Evolutionary conservation across 2,797 vertebrate species (phyloP).

Genomic region (Periophthalmus magnuspinnatus): DNA sequence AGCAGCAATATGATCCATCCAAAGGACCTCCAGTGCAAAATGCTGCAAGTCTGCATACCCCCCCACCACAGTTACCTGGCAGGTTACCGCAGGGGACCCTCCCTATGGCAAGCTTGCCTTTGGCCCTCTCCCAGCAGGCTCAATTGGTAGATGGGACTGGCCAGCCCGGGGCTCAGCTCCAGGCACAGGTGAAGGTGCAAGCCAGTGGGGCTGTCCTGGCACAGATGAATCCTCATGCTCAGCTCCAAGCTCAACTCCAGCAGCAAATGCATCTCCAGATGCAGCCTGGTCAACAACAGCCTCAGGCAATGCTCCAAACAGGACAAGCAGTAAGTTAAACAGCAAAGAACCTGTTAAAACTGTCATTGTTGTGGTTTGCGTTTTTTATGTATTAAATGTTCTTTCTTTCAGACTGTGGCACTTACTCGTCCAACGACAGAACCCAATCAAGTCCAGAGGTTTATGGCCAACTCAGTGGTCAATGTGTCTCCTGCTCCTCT

Average conservation of each 20-base stretch:
- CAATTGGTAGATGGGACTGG: constrained; percentile 80
- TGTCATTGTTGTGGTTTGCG: not conserved
- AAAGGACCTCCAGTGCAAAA: constrained; percentile 93
- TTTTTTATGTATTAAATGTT: not conserved
- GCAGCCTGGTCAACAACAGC: constrained; percentile 77
- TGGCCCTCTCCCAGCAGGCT: constrained; percentile 82
- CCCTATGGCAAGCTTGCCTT: constrained; percentile 80
- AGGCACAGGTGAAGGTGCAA: constrained; percentile 83
- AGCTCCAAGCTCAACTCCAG: constrained; percentile 82
- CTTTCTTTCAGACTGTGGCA: constrained; percentile 78
- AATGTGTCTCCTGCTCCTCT: constrained; percentile 71
- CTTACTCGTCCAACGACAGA: constrained; percentile 82
- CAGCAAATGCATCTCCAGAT: constrained; percentile 83
- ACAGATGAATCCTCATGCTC: constrained; percentile 68
- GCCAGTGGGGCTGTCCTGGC: constrained; percentile 69
- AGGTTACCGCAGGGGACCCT: constrained; percentile 78
- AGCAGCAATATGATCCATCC: constrained; percentile 89
- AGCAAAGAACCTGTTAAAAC: not conserved
- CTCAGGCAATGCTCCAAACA: constrained; percentile 77
- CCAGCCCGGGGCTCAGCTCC: constrained; percentile 68
- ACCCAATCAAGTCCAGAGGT: constrained; percentile 79
- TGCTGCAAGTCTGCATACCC: constrained; percentile 88
- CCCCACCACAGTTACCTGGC: constrained; percentile 86
- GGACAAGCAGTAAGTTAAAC: constrained; percentile 76
- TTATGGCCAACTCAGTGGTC: constrained; percentile 78